Evolutionary conservation across 2,888 invertebrate genomes (phyloP), one percentile per base, ranked within the genome.

Genomic region (Thereva nobilitata): DNA sequence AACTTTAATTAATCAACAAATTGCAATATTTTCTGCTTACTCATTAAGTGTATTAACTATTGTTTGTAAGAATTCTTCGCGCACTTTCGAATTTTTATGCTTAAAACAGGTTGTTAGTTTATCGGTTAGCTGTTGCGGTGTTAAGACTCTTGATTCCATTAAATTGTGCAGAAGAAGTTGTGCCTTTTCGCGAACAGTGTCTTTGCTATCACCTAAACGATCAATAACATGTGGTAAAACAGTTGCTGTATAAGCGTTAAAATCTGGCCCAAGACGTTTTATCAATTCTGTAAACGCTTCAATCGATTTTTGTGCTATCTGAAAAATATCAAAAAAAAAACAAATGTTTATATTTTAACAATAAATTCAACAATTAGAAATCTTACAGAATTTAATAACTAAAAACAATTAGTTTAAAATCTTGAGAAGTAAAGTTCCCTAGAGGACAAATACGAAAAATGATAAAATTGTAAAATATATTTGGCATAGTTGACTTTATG

Each of bases 41-140:
- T 90, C 89, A 77, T 93, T 90, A 41, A 97, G 81, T 53, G 93
- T 87, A 67, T 90, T 88, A 70, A 92, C 90, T 72, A 97, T 87
- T 73, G 92, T 90, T 72, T 90, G 84, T 70, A 95, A 83, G 41
- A 92, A 89, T 80, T 96, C 96, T 77, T 97, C 95, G 64, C 95
- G 82, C 42, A 97, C 90, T 83, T 95, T 93, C 75, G 93, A 90
- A 79, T 96, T 94, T 83, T 96, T 96, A 83, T 97, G 96, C 73
- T 86, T 85, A 75, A 95, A 85, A 72, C 84, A 83, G 61, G 86
- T 85, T 55, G 84, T 83, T 68, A 93, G 82, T 77, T 88, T 87
- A 72, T 93, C 93, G 72, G 92, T 84, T 67, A 92, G 83, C 72
- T 84, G 83, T 79, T 91, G 89, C 69, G 87, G 89, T 69, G 84